Base-by-base conservation (phyloP, 2,113 vertebrate species). In the Dermatemys mawii region DNA sequence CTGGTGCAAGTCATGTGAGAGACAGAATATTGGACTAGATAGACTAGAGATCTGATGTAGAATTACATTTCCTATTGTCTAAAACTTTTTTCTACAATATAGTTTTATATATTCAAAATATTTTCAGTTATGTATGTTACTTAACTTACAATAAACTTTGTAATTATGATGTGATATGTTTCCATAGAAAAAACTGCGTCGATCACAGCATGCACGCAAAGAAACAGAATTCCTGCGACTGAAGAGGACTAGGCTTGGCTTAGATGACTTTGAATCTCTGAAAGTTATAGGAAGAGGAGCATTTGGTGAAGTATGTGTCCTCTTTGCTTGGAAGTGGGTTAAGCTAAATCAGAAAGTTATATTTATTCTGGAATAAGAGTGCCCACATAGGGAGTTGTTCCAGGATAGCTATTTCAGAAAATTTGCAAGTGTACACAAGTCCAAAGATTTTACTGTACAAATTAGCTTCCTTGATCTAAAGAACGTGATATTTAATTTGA, bases 201-300 rank as follows among this genome's bases (percentile, higher is more conserved):
- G 99, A 81, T 99, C 99, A 3, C 99, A 99, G 76, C 99, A 99
- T 0, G 99, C 99, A 16, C 99, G 99, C 4, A 99, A 99, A 96
- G 99, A 99, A 97, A 99, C 99, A 0, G 99, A 99, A 96, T 99
- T 99, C 85, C 96, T 99, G 88, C 96, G 99, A 1, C 98, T 99
- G 57, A 99, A 99, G 98, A 98, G 99, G 94, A 99, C 99, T 8
- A 97, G 99, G 3, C 98, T 99, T 8, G 99, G 99, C 76, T 93
- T 99, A 93, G 99, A 99, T 46, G 99, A 99, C 96, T 99, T 99
- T 21, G 99, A 99, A 92, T 99, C 99, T 11, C 97, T 99, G 54
- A 99, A 99, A 96, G 99, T 99, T 78, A 99, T 99, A 83, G 99
- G 99, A 94, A 98, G 99, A 96, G 99, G 99, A 35, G 99, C 99